phyloP scores from a whole-genome alignment of 2,797 vertebrate genomes.

The Falco rusticolus region DNA sequence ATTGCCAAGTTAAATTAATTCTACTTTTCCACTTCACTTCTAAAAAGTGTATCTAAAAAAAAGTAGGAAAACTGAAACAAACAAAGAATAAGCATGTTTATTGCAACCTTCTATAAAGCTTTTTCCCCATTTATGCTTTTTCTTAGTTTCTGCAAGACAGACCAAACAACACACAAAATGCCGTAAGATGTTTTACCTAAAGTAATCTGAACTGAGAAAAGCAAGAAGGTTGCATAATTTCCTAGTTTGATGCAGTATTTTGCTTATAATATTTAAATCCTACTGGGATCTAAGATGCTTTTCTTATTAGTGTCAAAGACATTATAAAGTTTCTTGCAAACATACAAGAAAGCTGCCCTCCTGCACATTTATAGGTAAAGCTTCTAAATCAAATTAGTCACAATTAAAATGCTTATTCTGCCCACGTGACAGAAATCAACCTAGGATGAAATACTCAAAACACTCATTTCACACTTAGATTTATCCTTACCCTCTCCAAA shows the following conservation, averaged over 20 bases:
- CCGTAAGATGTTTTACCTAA: neutral
- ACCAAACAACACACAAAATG: neutral
- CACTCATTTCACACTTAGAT: neutral
- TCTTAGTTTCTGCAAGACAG: conserved; percentile 13
- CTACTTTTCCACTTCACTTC: conserved; percentile 36
- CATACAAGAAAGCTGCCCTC: neutral
- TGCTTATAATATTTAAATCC: neutral
- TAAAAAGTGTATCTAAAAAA: neutral
- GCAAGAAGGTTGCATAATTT: neutral
- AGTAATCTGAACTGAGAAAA: neutral
- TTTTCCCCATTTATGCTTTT: neutral
- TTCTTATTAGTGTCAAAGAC: neutral
- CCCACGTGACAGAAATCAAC: neutral
- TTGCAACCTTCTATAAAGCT: conserved; percentile 48
- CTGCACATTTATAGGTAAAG: neutral
- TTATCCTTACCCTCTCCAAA: neutral
- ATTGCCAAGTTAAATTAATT: conserved; percentile 26
- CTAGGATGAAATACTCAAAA: neutral
- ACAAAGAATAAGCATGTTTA: conserved; percentile 69
- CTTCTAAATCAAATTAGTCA: neutral
- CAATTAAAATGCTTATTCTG: conserved; percentile 72
- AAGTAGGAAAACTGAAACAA: conserved; percentile 47
- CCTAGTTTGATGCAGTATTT: neutral
- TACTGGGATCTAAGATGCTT: neutral
- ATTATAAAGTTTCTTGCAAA: neutral